Percentiles rank a stretch among this genome's conserved stretches.
Evolutionary conservation across 2,797 vertebrate species (phyloP).

Genomic region (Acridotheres tristis): DNA sequence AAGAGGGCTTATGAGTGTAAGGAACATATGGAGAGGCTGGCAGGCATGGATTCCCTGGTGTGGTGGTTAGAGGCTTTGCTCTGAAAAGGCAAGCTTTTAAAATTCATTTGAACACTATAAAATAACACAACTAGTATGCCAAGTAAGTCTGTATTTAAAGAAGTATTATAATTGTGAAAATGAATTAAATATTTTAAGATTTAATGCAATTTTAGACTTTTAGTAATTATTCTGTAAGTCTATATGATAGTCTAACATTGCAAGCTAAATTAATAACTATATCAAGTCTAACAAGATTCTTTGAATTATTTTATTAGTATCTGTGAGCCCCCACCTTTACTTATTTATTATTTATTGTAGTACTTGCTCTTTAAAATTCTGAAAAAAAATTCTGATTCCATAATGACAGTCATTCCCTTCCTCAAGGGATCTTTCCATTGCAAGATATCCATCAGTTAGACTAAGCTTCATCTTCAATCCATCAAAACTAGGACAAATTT

Average conservation of each 20-base stretch:
- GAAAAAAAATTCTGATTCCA: not conserved
- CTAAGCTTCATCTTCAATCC: not conserved
- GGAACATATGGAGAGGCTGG: conserved; percentile 74
- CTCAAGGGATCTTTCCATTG: not conserved
- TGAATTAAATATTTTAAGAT: conserved; percentile 19
- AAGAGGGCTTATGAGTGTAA: conserved; percentile 52
- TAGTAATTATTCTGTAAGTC: not conserved
- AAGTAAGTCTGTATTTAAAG: conserved; percentile 55
- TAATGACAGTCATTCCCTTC: not conserved
- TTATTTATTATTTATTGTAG: not conserved
- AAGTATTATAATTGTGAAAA: conserved; percentile 35
- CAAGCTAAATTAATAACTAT: not conserved
- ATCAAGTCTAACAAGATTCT: not conserved
- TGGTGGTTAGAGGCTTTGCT: conserved; percentile 58
- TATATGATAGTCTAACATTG: not conserved
- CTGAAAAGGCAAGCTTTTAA: conserved; percentile 68
- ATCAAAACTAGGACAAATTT: not conserved
- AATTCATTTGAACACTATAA: conserved; percentile 70
- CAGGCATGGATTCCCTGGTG: conserved; percentile 70
- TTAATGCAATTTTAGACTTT: not conserved
- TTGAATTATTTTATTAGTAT: not conserved
- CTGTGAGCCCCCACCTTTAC: not conserved
- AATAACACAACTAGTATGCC: conserved; percentile 44
- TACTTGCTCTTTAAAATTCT: not conserved
- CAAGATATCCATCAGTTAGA: not conserved